Evolutionary conservation across 1,140 invertebrate species (phyloP).

Genomic region (Drosophila ogumai): DNA sequence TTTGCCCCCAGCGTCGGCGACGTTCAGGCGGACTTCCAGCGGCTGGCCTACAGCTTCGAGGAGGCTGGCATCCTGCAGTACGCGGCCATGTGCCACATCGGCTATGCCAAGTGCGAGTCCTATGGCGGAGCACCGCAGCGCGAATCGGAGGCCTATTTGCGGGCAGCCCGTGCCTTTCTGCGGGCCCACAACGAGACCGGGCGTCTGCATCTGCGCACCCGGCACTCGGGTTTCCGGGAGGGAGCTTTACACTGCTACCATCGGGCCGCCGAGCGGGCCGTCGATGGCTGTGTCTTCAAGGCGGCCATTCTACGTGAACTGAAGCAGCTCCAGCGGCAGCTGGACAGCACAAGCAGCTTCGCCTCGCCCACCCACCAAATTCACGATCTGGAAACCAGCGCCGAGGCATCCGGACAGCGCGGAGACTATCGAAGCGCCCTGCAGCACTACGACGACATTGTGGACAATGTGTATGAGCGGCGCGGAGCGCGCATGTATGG

Average conservation of each 20-base stretch:
- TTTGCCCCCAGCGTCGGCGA: slow-evolving; percentile 79
- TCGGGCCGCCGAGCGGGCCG: slow-evolving; percentile 63
- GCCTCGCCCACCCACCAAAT: slow-evolving; percentile 78
- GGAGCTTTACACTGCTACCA: slow-evolving; percentile 77
- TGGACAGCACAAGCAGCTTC: slow-evolving; percentile 77
- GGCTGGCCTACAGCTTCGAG: slow-evolving; percentile 75
- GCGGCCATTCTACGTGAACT: slow-evolving; percentile 79
- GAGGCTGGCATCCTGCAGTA: slow-evolving; percentile 79
- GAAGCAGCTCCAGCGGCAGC: slow-evolving; percentile 54
- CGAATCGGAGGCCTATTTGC: slow-evolving; percentile 75
- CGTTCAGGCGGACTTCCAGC: slow-evolving; percentile 76
- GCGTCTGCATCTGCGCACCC: slow-evolving; percentile 55
- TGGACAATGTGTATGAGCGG: slow-evolving; percentile 81
- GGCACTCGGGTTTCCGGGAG: slow-evolving; percentile 60
- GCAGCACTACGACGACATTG: slow-evolving; percentile 81
- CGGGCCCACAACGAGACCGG: slow-evolving; percentile 59
- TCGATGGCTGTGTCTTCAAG: slow-evolving; percentile 75
- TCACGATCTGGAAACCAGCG: slow-evolving; percentile 70
- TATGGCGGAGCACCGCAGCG: slow-evolving; percentile 58
- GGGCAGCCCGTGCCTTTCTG: slow-evolving; percentile 68
- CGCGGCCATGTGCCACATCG: slow-evolving; percentile 81
- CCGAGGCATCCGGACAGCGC: slow-evolving; percentile 54
- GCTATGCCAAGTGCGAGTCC: slow-evolving; percentile 78
- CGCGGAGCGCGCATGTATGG: slow-evolving; percentile 66
- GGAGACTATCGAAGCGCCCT: slow-evolving; percentile 69